These are phyloP conservation scores for Tethya wilhelma DNA, from an alignment of 37 sponge, comb jelly and placozoan genomes.

Conservation along the genomic window DNA sequence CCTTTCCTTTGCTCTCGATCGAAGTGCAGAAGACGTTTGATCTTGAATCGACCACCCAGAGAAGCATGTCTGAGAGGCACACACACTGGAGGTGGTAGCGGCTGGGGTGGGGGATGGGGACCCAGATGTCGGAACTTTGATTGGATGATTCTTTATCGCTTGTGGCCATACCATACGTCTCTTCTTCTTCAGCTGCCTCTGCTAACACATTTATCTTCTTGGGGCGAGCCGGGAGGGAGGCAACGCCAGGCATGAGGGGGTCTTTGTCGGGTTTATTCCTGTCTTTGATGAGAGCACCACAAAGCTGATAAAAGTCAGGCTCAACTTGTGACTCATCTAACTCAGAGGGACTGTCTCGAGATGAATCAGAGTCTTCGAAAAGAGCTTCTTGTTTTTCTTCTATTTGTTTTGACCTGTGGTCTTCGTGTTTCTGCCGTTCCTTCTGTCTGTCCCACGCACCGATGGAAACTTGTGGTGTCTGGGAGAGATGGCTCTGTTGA, in stretches of 20 bases:
- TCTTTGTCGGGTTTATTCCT: background rate
- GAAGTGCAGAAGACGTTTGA: slow-evolving; percentile 35
- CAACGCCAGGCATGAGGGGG: too few species aligned
- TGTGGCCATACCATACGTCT: background rate
- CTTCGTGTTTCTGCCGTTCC: background rate
- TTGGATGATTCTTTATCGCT: background rate
- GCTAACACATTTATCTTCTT: background rate
- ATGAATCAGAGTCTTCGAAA: slow-evolving; percentile 32
- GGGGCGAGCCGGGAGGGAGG: background rate
- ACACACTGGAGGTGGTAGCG: slow-evolving; percentile 37
- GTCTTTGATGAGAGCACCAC: slow-evolving; percentile 17
- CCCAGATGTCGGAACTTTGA: slow-evolving; percentile 56
- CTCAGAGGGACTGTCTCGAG: slow-evolving; percentile 20
- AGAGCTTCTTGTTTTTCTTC: background rate
- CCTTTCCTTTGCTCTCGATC: slow-evolving; percentile 3
- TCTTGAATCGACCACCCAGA: slow-evolving; percentile 56
- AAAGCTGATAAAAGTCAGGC: slow-evolving; percentile 33
- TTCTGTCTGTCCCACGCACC: too few species aligned
- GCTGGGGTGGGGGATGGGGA: slow-evolving; percentile 36
- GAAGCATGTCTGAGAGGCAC: slow-evolving; percentile 42
- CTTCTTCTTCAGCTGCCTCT: slow-evolving; percentile 5
- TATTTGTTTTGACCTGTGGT: background rate
- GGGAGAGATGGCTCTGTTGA: background rate
- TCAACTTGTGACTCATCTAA: slow-evolving; percentile 25
- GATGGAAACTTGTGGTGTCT: background rate